Evolutionary conservation across 2,888 invertebrate genomes (phyloP).

Genomic region (Conomelus anceps): DNA sequence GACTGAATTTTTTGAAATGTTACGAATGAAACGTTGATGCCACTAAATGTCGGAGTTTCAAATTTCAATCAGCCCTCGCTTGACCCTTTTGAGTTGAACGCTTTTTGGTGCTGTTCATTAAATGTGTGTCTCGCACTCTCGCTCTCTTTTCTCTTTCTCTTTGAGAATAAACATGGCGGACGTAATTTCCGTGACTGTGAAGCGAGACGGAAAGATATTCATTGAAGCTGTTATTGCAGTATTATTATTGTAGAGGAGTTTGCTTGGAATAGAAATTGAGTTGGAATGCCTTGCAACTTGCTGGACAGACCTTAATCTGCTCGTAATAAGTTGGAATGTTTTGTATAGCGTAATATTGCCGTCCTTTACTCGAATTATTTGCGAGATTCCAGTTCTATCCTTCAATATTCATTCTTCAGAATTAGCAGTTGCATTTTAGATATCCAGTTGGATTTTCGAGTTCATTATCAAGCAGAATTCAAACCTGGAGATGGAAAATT

Average conservation of each 20-base stretch:
- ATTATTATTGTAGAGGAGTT: too few relatives aligned
- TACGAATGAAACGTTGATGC: neutral
- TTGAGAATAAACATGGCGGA: neutral
- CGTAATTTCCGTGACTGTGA: neutral
- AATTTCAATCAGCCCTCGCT: neutral
- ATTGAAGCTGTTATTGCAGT: neutral
- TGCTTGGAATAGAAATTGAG: neutral
- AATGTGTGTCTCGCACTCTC: too few relatives aligned
- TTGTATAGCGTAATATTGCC: neutral
- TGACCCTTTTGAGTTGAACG: neutral
- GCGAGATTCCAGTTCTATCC: neutral
- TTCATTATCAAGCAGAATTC: too few relatives aligned
- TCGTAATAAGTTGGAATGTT: neutral
- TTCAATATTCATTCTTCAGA: neutral
- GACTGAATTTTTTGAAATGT: neutral
- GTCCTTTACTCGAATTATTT: neutral
- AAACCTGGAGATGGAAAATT: too few relatives aligned
- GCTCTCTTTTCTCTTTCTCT: too few relatives aligned
- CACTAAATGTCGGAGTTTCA: neutral
- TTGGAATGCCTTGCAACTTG: neutral
- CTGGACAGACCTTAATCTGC: neutral
- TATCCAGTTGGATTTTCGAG: too few relatives aligned
- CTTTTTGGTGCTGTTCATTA: neutral
- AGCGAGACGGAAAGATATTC: neutral
- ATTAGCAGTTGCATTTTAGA: neutral